These are phyloP conservation scores for Molossus alvarezi DNA, from an alignment of 2,797 vertebrate species.

Conservation along the genomic window DNA sequence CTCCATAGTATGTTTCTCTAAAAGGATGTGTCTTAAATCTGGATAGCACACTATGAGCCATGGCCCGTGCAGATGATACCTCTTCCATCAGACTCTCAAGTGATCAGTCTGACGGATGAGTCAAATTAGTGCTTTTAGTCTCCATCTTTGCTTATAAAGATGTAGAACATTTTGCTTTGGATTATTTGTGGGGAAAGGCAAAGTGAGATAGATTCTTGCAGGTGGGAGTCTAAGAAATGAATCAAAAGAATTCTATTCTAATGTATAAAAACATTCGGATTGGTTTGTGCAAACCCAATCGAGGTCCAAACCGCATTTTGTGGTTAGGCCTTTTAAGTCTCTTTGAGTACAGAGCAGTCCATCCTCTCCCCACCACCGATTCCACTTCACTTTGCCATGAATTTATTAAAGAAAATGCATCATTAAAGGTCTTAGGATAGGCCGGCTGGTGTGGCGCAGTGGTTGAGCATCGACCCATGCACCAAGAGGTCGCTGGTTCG, in stretches of 20 bases:
- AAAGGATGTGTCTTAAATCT: not conserved
- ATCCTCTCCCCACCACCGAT: not conserved
- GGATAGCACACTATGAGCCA: not conserved
- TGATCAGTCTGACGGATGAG: not conserved
- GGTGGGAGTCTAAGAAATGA: not conserved
- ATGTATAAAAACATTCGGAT: not conserved
- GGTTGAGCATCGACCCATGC: no score
- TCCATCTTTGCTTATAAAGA: slow-evolving; percentile 6
- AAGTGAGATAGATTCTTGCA: not conserved
- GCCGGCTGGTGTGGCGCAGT: no score
- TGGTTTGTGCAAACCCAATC: not conserved
- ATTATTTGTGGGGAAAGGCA: not conserved
- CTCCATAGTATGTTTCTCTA: not conserved
- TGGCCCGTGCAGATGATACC: not conserved
- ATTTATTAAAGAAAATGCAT: slow-evolving; percentile 47
- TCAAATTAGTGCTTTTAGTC: not conserved
- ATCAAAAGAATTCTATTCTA: not conserved
- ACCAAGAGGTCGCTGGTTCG: no score
- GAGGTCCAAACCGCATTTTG: slow-evolving; percentile 12
- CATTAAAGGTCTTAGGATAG: not conserved
- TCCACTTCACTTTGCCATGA: not conserved
- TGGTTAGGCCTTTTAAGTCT: not conserved
- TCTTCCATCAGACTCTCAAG: not conserved
- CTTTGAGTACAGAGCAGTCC: not conserved
- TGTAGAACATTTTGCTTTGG: not conserved